Percentiles rank a stretch among this genome's conserved stretches.
Evolutionary conservation across 2,113 vertebrate genomes (phyloP).

Genomic region (Etheostoma spectabile): DNA sequence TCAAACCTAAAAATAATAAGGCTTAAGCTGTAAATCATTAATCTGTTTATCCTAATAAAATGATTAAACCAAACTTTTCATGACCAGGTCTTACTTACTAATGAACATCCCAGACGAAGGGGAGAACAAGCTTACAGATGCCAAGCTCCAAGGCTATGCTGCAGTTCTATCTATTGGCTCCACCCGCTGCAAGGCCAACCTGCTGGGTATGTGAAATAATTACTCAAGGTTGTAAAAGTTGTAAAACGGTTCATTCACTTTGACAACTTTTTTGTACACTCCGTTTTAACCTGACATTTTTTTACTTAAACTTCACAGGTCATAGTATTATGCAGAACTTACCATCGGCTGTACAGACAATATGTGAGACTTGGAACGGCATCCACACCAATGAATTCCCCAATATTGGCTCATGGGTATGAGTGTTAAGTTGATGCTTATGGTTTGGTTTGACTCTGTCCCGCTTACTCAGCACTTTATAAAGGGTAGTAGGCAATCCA

Average conservation of each 20-base stretch:
- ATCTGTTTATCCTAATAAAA: not conserved
- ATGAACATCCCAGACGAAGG: constrained; percentile 94
- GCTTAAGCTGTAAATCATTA: not conserved
- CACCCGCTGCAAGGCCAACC: constrained; percentile 92
- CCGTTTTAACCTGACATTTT: constrained; percentile 5
- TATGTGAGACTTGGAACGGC: constrained; percentile 96
- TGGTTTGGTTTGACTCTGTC: not conserved
- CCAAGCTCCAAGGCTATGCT: constrained; percentile 93
- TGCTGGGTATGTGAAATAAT: constrained; percentile 85
- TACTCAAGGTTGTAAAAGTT: not conserved
- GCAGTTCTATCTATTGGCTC: constrained; percentile 95
- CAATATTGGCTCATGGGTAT: constrained; percentile 97
- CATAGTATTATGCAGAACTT: constrained; percentile 93
- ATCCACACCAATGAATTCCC: constrained; percentile 98
- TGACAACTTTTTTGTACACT: not conserved
- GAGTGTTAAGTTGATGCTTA: constrained; percentile 50
- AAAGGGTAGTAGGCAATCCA: not conserved
- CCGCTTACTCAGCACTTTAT: not conserved
- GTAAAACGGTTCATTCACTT: not conserved
- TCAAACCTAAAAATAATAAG: not conserved
- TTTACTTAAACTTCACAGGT: constrained; percentile 79
- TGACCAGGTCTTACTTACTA: constrained; percentile 91
- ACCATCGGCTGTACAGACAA: constrained; percentile 90
- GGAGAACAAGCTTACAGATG: constrained; percentile 88
- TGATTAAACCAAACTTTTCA: constrained; percentile 11